phyloP scores from a whole-genome alignment of 2,113 vertebrate species.

The Hoplias malabaricus region DNA sequence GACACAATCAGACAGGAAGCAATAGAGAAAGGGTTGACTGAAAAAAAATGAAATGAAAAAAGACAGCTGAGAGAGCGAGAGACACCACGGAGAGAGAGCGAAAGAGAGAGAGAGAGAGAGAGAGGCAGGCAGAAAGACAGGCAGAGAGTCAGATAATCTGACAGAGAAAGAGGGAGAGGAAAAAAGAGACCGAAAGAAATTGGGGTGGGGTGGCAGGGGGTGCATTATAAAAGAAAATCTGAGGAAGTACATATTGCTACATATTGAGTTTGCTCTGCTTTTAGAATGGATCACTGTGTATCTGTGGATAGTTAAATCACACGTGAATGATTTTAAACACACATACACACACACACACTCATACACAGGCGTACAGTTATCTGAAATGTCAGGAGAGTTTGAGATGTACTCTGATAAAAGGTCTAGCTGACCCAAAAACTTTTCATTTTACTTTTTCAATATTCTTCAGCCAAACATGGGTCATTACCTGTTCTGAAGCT shows the following conservation, averaged over 20 bases:
- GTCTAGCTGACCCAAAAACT: conserved; percentile 23
- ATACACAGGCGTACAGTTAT: conserved; percentile 3
- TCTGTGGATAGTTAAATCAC: not conserved
- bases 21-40: no score
- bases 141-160: no score
- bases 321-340: not conserved
- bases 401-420: conserved; percentile 21
- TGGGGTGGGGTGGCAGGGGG: no score
- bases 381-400: conserved; percentile 29
- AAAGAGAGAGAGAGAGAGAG: no score
- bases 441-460: conserved; percentile 30
- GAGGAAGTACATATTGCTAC: no score
- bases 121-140: no score
- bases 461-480: conserved; percentile 24
- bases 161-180: no score
- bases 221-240: no score
- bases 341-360: not conserved
- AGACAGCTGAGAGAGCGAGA: not conserved
- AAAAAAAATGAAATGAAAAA: not conserved
- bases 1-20: not conserved
- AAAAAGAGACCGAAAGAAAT: no score
- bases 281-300: no score
- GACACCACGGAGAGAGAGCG: no score
- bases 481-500: conserved; percentile 43
- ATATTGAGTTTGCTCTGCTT: no score